Evolutionary conservation across 1,140 invertebrate genomes (phyloP), one percentile per base, ranked within the genome.

Genomic region (Apis florea): DNA sequence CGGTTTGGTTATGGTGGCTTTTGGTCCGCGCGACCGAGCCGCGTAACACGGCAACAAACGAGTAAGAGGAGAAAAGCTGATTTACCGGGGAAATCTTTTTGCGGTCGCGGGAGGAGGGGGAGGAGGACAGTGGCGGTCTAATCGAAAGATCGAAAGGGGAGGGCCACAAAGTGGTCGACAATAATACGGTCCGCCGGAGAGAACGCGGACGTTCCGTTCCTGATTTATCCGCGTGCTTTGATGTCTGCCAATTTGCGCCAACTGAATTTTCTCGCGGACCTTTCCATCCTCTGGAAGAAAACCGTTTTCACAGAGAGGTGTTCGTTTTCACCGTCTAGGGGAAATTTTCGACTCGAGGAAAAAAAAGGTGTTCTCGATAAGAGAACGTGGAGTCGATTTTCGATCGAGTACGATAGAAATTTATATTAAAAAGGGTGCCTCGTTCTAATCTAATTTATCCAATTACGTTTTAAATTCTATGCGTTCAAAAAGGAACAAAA

Each of bases 161-260:
- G 51, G 51, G 31, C 1, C 10, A 11, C 26, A 66, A 66, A 76
- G 51, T 47, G 54, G 24, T 19, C 40, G 66, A 40, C 24, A 69
- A 76, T 76, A 76, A 67, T 67, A 67, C 61, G 59, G 19, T 40
- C n/a, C 74, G 63, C 2, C 40, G 51, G 31, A 40, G 51, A 58
- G 58, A 77, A 63, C 75, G 26, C 40, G 61, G 15, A 9, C 61
- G 26, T 66, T 17, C 26, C 17, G 61, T n/a, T 66, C 10, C 51
- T n/a, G 53, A 51, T 76, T 76, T 76, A 67, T 75, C 63, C 19
- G 51, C 4, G 13, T 1, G 31, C 74, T 76, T 67, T 67, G 74
- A 74, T 67, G 63, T 54, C 51, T n/a, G 61, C 19, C 74, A 76
- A 67, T 76, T 76, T 76, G 31, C 49, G 63, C 63, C 51, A 56